phyloP scores from a whole-genome alignment of 1,140 invertebrate species.

The Macrobrachium nipponense region DNA sequence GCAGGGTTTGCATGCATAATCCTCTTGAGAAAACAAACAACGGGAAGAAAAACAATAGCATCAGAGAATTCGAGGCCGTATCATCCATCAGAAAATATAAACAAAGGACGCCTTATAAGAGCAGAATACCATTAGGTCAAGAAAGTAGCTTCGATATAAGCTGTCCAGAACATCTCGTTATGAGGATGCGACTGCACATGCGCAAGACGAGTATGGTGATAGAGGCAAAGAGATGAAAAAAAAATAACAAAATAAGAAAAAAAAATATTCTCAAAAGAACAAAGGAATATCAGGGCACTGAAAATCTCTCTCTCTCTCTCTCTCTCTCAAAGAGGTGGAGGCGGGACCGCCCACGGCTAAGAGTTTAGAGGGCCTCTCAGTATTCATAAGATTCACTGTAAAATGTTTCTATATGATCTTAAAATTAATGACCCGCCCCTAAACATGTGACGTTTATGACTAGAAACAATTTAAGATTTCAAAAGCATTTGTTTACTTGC shows the following conservation, averaged over 20 bases:
- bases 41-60: background rate
- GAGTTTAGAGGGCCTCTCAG: constrained; percentile 36
- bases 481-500: constrained; percentile 52
- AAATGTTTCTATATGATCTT: constrained; percentile 57
- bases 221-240: no score
- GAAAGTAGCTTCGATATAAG: no score
- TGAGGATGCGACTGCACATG: no score
- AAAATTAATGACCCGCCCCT: constrained; percentile 49
- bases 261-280: no score
- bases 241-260: no score
- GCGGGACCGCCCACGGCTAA: constrained; percentile 29
- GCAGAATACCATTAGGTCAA: no score
- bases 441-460: constrained; percentile 45
- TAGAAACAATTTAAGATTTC: constrained; percentile 45
- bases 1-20: background rate
- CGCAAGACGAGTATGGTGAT: no score
- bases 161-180: no score
- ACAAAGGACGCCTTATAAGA: no score
- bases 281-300: constrained; percentile 23
- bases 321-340: background rate
- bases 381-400: constrained; percentile 60
- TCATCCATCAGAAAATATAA: no score
- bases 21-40: background rate
- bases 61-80: background rate
- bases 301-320: background rate